Evolutionary conservation across 37 sponge, comb jelly and placozoan genomes (phyloP), one percentile per base, ranked within the genome.

Genomic region (Petrosia ficiformis): DNA sequence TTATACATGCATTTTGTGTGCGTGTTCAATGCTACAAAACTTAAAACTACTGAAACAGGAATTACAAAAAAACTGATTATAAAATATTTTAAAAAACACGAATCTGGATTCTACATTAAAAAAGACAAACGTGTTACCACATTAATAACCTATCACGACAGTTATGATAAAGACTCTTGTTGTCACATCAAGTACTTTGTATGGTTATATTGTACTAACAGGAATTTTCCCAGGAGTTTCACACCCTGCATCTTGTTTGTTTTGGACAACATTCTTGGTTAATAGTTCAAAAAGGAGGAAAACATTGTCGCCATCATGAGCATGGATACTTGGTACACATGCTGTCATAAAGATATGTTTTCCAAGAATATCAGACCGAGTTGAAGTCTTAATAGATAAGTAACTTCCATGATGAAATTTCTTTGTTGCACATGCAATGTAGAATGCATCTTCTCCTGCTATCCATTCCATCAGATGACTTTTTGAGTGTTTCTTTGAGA

Each of bases 391-490:
- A 43, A 87, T 33, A 34, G 66, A 38, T 11, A 82, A 41, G 59
- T 77, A 87, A 19, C 88, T 78, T 60, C 78, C 78, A 21, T 31
- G 39, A 37, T 44, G 57, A 3, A 77, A 72, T 32, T 29, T 57
- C 3, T 78, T 44, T 3, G 41, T 64, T 3, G 41, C 39, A 36
- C 89, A 88, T 61, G 78, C 69, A 44, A 88, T 82, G 70, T 59
- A 88, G 54, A 75, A 88, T 28, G 66, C 52, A 26, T 88, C 84
- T 21, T 67, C 32, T 39, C 89, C 83, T 1, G 58, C 39, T 14
- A 61, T 21, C 84, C 83, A 88, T 0, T 19, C 52, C 1, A 24
- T 25, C 1, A 52, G 54, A 6, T 68, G 68, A 32, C 74, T 67
- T 1, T 79, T 83, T 14, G 37, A n/a, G 22, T 38, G 14, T 21